A percentile compares a stretch with the other conserved stretches of the same genome.
Evolutionary conservation across 1,140 invertebrate species (phyloP).

Genomic region (Proctacanthus coquilletti): DNA sequence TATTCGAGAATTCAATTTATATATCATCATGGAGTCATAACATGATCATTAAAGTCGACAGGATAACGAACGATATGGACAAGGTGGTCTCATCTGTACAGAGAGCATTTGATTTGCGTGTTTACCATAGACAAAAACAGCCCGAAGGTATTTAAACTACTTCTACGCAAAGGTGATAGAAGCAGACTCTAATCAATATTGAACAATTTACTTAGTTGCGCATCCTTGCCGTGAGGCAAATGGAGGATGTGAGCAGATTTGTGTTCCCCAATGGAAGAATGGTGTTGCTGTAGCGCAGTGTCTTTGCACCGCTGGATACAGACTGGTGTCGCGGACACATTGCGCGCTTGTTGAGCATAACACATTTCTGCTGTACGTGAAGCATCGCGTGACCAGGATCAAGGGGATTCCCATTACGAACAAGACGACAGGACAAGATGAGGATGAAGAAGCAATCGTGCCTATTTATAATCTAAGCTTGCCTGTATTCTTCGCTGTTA

Average conservation of each 20-base stretch:
- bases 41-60: constrained; percentile 41
- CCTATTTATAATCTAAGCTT: constrained; percentile 45
- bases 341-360: constrained; percentile 36
- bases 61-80: constrained; percentile 32
- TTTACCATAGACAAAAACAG: constrained; percentile 58
- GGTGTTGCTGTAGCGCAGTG: constrained; percentile 41
- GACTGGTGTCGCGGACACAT: constrained; percentile 35
- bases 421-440: constrained; percentile 14
- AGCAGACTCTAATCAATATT: not conserved
- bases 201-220: constrained; percentile 29
- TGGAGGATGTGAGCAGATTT: constrained; percentile 61
- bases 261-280: constrained; percentile 43
- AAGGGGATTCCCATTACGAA: constrained; percentile 38
- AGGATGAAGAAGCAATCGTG: constrained; percentile 40
- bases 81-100: constrained; percentile 16
- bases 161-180: too few species aligned
- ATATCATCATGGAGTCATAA: constrained; percentile 49
- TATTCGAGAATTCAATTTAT: constrained; percentile 52
- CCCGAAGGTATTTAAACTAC: constrained; percentile 37
- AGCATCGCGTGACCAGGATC: constrained; percentile 44
- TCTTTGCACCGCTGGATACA: constrained; percentile 52
- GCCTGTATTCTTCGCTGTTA: constrained; percentile 51
- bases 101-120: constrained; percentile 43
- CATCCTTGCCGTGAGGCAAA: constrained; percentile 56
- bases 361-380: constrained; percentile 46